A percentile compares a stretch with the other conserved stretches of the same genome.
Conservation (phyloP, 2,888 invertebrate species). For the Mesochorus sp. region DNA sequence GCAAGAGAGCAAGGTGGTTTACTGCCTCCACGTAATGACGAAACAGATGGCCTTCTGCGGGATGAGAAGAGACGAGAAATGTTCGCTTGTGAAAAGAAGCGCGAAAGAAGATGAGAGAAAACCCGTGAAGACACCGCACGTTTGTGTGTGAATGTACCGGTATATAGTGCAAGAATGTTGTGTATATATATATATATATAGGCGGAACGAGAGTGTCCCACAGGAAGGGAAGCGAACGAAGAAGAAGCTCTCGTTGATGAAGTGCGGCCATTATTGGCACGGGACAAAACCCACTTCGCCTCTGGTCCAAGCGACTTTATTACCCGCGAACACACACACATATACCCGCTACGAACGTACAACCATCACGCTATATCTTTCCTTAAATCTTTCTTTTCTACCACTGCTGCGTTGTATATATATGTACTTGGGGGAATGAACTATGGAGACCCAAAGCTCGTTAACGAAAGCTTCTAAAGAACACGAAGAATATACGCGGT, state of each 20-base stretch:
- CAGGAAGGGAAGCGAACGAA: constrained; percentile 71
- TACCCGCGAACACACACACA: constrained; percentile 77
- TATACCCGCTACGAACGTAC: constrained; percentile 36
- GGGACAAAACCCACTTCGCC: constrained; percentile 79
- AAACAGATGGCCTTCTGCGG: constrained; percentile 81
- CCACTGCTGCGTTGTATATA: neutral
- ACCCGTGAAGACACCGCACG: constrained; percentile 46
- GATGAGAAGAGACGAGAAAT: constrained; percentile 64
- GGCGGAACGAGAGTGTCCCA: constrained; percentile 72
- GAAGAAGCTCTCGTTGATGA: constrained; percentile 77
- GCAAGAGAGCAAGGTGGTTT: constrained; percentile 75
- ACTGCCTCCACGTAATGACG: constrained; percentile 81
- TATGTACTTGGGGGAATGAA: constrained; percentile 27
- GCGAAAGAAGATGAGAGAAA: constrained; percentile 47
- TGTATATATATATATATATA: too few relatives aligned
- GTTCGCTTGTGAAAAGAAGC: constrained; percentile 20
- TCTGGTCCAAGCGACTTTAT: constrained; percentile 78
- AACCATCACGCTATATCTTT: constrained; percentile 47
- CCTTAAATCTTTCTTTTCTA: constrained; percentile 51
- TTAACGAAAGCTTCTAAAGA: constrained; percentile 37
- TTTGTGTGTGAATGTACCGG: neutral
- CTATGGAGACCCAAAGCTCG: constrained; percentile 43
- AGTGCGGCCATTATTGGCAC: constrained; percentile 81
- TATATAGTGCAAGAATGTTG: constrained; percentile 57
- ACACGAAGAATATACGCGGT: too few relatives aligned